A percentile compares a stretch with the other conserved stretches of the same genome.
These are phyloP conservation scores for Uropetala carovei DNA, from an alignment of 2,888 invertebrate species.

Conservation along the genomic window DNA sequence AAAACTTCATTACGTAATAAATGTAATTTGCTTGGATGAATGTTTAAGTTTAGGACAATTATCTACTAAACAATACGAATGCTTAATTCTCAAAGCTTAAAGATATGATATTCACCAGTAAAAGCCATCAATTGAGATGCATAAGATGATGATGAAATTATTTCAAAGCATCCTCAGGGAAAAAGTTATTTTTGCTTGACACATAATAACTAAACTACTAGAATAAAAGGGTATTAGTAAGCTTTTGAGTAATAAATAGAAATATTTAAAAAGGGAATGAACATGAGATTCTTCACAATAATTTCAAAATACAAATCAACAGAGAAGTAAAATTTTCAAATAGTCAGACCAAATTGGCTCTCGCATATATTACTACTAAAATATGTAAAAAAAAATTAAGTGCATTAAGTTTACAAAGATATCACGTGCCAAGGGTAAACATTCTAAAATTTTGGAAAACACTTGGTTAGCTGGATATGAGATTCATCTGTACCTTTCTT, in stretches of 20 bases:
- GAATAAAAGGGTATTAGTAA: not conserved
- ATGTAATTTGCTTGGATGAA: constrained; percentile 21
- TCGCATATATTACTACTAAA: constrained; percentile 16
- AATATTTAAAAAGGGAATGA: not conserved
- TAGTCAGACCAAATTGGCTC: not conserved
- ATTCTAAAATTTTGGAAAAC: not conserved
- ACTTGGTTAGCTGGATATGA: constrained; percentile 43
- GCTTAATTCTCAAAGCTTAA: constrained; percentile 34
- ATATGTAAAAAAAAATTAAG: constrained; percentile 33
- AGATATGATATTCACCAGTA: not conserved
- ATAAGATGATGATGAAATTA: not conserved
- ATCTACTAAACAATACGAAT: constrained; percentile 44
- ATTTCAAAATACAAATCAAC: constrained; percentile 11
- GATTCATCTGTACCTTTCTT: constrained; percentile 48
- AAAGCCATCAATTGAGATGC: not conserved
- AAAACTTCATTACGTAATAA: constrained; percentile 33
- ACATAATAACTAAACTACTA: not conserved
- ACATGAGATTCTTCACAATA: not conserved
- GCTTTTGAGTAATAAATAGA: too few relatives aligned
- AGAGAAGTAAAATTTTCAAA: constrained; percentile 19
- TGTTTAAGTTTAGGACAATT: constrained; percentile 16
- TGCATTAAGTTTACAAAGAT: constrained; percentile 15
- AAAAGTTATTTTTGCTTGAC: constrained; percentile 14
- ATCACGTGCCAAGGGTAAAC: not conserved
- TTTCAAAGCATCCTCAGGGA: not conserved